A percentile compares a stretch with the other conserved stretches of the same genome.
Conservation (phyloP, 2,797 vertebrate genomes). For the Coendou prehensilis region DNA sequence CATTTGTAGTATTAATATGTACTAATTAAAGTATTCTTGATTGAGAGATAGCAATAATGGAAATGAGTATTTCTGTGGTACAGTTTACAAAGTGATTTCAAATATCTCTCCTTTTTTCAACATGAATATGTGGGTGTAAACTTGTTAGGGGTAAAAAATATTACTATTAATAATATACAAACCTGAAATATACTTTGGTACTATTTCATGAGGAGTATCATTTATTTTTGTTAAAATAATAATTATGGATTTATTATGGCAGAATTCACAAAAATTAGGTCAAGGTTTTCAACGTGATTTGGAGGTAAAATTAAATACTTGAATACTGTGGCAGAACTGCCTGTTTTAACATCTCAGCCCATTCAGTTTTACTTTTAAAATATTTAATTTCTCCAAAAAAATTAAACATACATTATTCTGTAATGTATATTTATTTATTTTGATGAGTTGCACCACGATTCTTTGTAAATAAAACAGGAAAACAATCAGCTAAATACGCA, state of each 20-base stretch:
- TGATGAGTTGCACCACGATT: not conserved
- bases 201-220: not conserved
- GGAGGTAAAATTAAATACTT: constrained; percentile 59
- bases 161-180: constrained; percentile 61
- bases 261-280: constrained; percentile 59
- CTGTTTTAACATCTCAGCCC: not conserved
- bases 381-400: constrained; percentile 8
- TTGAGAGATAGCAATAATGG: constrained; percentile 54
- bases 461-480: constrained; percentile 53
- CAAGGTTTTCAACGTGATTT: not conserved
- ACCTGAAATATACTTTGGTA: constrained; percentile 33
- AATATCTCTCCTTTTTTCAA: constrained; percentile 65
- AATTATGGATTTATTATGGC: constrained; percentile 30
- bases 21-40: constrained; percentile 51
- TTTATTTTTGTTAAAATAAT: constrained; percentile 66
- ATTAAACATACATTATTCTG: not conserved
- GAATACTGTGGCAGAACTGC: not conserved
- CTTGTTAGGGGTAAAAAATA: constrained; percentile 61
- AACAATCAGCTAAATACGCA: constrained; percentile 9
- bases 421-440: not conserved
- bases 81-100: constrained; percentile 64
- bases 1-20: constrained; percentile 31
- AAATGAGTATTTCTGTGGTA: not conserved
- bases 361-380: constrained; percentile 43
- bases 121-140: constrained; percentile 24